Conservation (phyloP, 2,113 vertebrate genomes). For the Nipponia nippon region DNA sequence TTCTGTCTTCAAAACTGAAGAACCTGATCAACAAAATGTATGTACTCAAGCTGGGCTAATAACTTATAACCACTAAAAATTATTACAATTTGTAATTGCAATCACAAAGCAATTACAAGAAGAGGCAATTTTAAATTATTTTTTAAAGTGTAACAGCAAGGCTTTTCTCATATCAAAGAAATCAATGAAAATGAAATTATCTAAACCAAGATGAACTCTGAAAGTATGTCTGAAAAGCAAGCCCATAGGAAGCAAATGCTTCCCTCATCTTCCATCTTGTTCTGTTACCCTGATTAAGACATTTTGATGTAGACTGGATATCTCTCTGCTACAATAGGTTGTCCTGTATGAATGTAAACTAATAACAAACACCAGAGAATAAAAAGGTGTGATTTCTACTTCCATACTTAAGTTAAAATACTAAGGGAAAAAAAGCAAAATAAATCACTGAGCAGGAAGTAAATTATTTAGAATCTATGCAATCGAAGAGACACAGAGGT, state of each 20-base stretch:
- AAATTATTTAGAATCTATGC: not conserved
- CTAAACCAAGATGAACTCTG: not conserved
- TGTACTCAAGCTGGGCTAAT: not conserved
- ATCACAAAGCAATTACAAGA: rapidly evolving
- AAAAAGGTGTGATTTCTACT: not conserved
- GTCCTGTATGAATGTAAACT: not conserved
- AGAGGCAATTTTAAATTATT: too few species aligned
- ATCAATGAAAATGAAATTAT: not conserved
- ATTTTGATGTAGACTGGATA: not conserved
- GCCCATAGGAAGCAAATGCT: rapidly evolving
- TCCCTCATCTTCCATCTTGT: not conserved
- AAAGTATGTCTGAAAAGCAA: not conserved
- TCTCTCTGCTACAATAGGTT: not conserved
- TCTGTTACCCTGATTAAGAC: rapidly evolving
- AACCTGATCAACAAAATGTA: not conserved
- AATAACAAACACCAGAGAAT: not conserved
- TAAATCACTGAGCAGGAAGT: not conserved
- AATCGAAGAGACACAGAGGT: not conserved
- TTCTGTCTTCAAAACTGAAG: not conserved
- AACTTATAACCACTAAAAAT: not conserved
- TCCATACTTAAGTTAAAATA: not conserved
- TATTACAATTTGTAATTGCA: not conserved
- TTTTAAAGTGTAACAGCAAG: not conserved
- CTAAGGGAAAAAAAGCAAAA: not conserved
- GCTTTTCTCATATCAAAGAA: not conserved